Conservation (phyloP, 2,888 invertebrate genomes). For the Phymatocera aterrima region DNA sequence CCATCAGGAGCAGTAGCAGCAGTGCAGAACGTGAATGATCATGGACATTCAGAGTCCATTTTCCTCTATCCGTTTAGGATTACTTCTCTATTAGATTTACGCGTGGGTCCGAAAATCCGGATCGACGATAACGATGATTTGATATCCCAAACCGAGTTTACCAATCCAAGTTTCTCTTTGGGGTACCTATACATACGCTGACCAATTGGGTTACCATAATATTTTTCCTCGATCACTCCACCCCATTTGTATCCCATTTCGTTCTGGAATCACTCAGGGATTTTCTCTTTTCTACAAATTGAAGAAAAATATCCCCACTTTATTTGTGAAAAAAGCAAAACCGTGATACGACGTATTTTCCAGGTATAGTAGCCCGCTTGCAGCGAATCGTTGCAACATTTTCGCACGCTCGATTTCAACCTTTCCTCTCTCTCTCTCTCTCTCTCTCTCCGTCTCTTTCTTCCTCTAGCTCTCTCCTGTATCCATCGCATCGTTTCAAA, state of each 20-base stretch:
- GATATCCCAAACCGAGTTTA: constrained; percentile 62
- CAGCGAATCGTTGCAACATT: background rate
- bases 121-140: constrained; percentile 73
- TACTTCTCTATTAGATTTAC: constrained; percentile 60
- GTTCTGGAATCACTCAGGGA: background rate
- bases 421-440: too few relatives aligned
- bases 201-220: constrained; percentile 73
- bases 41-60: constrained; percentile 45
- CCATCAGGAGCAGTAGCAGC: constrained; percentile 48
- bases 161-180: background rate
- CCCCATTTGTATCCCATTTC: background rate
- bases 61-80: constrained; percentile 65
- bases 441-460: too few relatives aligned
- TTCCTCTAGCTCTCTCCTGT: too few relatives aligned
- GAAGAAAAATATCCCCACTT: background rate
- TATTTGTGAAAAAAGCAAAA: background rate
- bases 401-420: background rate
- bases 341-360: too few relatives aligned
- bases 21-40: constrained; percentile 43
- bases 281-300: background rate
- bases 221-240: constrained; percentile 62
- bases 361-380: background rate
- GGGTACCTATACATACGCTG: constrained; percentile 49
- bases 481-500: too few relatives aligned
- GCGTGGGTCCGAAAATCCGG: constrained; percentile 55